Base-by-base conservation (phyloP, 2,797 vertebrate genomes). In the Thaleichthys pacificus region DNA sequence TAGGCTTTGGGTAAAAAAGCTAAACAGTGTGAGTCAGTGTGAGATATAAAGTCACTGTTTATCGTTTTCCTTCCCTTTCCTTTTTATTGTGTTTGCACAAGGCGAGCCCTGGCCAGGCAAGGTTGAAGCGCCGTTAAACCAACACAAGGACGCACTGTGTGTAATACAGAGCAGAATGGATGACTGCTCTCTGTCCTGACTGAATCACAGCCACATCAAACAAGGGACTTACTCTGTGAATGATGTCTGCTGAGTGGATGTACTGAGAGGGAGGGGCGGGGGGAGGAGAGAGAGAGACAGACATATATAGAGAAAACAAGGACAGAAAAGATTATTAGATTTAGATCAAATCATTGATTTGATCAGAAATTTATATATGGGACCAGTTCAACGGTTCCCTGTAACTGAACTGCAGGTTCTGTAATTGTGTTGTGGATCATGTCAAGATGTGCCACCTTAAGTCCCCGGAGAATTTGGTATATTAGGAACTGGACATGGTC, bases 401-500 rank as follows among this genome's bases (percentile, higher is more conserved):
- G 28, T 30, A 30, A 30, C 28, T 30, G 28, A 30, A 30, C 28
- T 30, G 35, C 35, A 38, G 49, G 49, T 56, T 56, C 19, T 5
- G 51, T n/a, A 17, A 56, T 17, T 56, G 51, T 17, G 19, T 1
- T 54, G 51, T 54, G 15, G 4, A n/a, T n/a, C 19, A n/a, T 30
- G 8, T 12, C 11, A 22, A 35, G 47, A 14, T 26, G 28, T 0
- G 79, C 89, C 89, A 99, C 98, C 97, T 99, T 99, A 75, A 99
- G 91, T 54, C 98, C 98, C 82, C 98, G 89, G 73, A 99, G 95
- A 81, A 99, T 99, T 82, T 99, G 98, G 86, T 99, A 99, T 88
- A 99, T 99, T 77, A 99, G 95, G 82, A 99, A 99, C 91, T 99
- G 98, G 81, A 99, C 98, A 0, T 99, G 98, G 91, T 99, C 98